These are phyloP conservation scores for Tineola bisselliella DNA, from an alignment of 2,888 invertebrate genomes.

Conservation along the genomic window DNA sequence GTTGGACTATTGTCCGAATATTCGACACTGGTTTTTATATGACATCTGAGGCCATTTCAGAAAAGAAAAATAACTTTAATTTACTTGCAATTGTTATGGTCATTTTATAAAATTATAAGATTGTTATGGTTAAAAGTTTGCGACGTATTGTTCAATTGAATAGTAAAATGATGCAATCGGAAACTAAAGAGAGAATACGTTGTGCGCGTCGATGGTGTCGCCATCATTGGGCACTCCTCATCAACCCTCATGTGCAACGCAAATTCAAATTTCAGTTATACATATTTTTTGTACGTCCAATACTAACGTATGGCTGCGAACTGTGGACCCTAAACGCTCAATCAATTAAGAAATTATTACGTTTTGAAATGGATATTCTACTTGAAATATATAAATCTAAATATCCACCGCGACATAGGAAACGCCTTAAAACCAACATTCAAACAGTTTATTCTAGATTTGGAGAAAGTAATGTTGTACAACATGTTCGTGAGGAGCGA, in stretches of 20 bases:
- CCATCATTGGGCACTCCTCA: slow-evolving; percentile 26
- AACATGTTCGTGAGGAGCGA: slow-evolving; percentile 29
- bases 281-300: slow-evolving; percentile 35
- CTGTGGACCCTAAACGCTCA: slow-evolving; percentile 30
- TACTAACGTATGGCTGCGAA: slow-evolving; percentile 42
- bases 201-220: slow-evolving; percentile 37
- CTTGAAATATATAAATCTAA: slow-evolving; percentile 36
- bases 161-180: slow-evolving; percentile 22
- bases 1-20: too few relatives aligned
- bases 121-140: too few relatives aligned
- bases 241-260: slow-evolving; percentile 25
- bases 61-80: too few relatives aligned
- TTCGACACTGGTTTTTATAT: too few relatives aligned
- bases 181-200: slow-evolving; percentile 31
- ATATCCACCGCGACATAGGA: slow-evolving; percentile 28
- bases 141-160: slow-evolving; percentile 17
- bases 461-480: slow-evolving; percentile 24
- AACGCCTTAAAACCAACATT: slow-evolving; percentile 25
- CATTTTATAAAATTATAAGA: slow-evolving; percentile 12
- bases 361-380: slow-evolving; percentile 31
- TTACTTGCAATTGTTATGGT: slow-evolving; percentile 25
- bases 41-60: too few relatives aligned
- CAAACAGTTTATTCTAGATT: slow-evolving; percentile 26
- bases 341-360: slow-evolving; percentile 24
- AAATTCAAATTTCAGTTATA: slow-evolving; percentile 32